Conservation (phyloP, 2,797 vertebrate genomes). For the Danio aesculapii region DNA sequence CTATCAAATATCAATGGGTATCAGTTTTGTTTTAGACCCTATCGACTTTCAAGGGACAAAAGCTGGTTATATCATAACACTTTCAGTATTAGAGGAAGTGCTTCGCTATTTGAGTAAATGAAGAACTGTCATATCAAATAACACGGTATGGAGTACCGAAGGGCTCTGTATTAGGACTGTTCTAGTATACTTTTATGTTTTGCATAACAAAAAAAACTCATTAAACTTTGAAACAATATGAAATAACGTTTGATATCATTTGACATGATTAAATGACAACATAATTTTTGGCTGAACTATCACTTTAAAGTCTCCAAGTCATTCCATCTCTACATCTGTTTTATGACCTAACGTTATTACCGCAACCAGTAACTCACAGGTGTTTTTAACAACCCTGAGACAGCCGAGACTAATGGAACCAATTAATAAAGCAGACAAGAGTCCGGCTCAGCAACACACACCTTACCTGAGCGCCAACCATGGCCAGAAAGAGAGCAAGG, state of each 20-base stretch:
- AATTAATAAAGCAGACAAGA: conserved; percentile 54
- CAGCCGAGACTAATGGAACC: conserved; percentile 50
- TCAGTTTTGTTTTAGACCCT: too few relatives aligned
- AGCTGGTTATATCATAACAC: too few relatives aligned
- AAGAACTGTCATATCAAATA: too few relatives aligned
- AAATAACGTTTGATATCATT: background rate
- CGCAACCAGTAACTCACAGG: conserved; percentile 47
- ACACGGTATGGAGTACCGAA: too few relatives aligned
- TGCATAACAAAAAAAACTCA: too few relatives aligned
- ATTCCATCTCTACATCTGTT: background rate
- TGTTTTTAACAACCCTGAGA: conserved; percentile 20
- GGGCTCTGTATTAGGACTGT: too few relatives aligned
- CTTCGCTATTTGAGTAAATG: too few relatives aligned
- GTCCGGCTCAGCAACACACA: conserved; percentile 28
- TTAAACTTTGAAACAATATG: background rate
- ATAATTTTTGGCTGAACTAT: background rate
- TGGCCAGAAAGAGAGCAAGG: conserved; percentile 52
- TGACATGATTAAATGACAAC: background rate
- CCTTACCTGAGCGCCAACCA: conserved; percentile 22
- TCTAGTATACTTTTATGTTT: too few relatives aligned
- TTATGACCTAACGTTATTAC: conserved; percentile 20
- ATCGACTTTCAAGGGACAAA: too few relatives aligned
- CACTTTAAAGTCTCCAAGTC: background rate
- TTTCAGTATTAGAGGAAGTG: too few relatives aligned
- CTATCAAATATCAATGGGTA: too few relatives aligned